Evolutionary conservation across 2,113 vertebrate genomes (phyloP), one percentile per base, ranked within the genome.

Genomic region (Nanorana parkeri): DNA sequence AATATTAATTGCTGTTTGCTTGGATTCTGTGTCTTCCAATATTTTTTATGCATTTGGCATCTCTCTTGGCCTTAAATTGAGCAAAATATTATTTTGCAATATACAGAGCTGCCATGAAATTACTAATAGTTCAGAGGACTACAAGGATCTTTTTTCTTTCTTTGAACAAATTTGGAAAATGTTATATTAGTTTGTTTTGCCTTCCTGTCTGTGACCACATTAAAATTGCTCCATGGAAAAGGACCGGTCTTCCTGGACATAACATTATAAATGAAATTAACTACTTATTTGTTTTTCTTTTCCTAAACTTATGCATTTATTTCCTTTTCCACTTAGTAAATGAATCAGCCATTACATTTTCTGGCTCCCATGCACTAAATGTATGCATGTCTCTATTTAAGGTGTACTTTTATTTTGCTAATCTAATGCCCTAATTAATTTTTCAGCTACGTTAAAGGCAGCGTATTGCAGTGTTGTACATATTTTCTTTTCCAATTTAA

Each of bases 171-270:
- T 74, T 75, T 75, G 80, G 69, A 81, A 81, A 81, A 74, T 74
- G 20, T 81, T 66, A 74, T 58, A 75, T 74, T 65, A 66, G 47
- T 17, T 73, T 81, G n/a, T 81, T 73, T 65, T 41, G 63, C 23
- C 47, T 66, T 74, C 68, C 69, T 41, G 5, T 74, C 51, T 29
- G 41, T 58, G 8, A 81, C 80, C 41, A 74, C 69, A 74, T 74
- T 23, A 64, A 81, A 66, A 81, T 55, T 23, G 21, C 61, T 81
- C 17, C 60, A 75, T 66, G 80, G 80, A 81, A 81, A 74, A 74
- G 69, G 47, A 73, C 61, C 75, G 52, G 63, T 56, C 47, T 81
- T 66, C 52, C 32, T 74, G 60, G 80, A 26, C 26, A 55, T 19
- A 36, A 67, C 32, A 63, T 64, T 51, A 63, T 80, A 63, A 63